Percentiles rank a stretch among this genome's conserved stretches.
Evolutionary conservation across 2,888 invertebrate species (phyloP).

Genomic region (Pocota personata): DNA sequence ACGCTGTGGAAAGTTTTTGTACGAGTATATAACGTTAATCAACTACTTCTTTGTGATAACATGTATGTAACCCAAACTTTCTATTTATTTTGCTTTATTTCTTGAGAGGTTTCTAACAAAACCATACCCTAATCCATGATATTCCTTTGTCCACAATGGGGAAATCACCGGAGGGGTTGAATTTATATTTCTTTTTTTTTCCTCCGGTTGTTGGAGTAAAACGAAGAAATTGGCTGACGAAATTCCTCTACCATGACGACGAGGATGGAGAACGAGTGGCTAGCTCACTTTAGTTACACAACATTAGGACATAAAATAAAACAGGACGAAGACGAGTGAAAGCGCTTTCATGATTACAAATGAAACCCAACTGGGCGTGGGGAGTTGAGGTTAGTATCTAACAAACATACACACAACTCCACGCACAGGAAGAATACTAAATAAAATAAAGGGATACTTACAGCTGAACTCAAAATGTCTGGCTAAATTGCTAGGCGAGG

Average conservation of each 20-base stretch:
- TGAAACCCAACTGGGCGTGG: slow-evolving; percentile 72
- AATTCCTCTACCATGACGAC: slow-evolving; percentile 43
- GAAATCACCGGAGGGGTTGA: slow-evolving; percentile 25
- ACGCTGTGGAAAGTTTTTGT: too few species aligned
- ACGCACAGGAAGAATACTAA: slow-evolving; percentile 68
- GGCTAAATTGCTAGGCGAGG: slow-evolving; percentile 81
- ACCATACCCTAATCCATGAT: slow-evolving; percentile 8
- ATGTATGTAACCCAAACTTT: slow-evolving; percentile 8
- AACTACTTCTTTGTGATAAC: slow-evolving; percentile 5
- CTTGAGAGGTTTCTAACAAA: not conserved
- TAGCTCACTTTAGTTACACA: slow-evolving; percentile 75
- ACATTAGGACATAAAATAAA: slow-evolving; percentile 67
- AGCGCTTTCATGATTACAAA: slow-evolving; percentile 74
- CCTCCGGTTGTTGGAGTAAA: slow-evolving; percentile 44
- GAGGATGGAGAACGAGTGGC: slow-evolving; percentile 59
- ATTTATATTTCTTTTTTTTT: slow-evolving; percentile 18
- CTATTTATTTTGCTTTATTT: slow-evolving; percentile 13
- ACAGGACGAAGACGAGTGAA: slow-evolving; percentile 69
- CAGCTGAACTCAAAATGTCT: slow-evolving; percentile 73
- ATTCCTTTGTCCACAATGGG: slow-evolving; percentile 26
- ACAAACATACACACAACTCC: slow-evolving; percentile 56
- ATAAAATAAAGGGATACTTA: slow-evolving; percentile 73
- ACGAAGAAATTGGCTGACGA: slow-evolving; percentile 63
- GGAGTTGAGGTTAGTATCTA: slow-evolving; percentile 71
- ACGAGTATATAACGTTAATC: slow-evolving; percentile 4